A percentile compares a stretch with the other conserved stretches of the same genome.
Evolutionary conservation across 2,113 vertebrate species (phyloP).

Genomic region (Gymnocephalus cernua): DNA sequence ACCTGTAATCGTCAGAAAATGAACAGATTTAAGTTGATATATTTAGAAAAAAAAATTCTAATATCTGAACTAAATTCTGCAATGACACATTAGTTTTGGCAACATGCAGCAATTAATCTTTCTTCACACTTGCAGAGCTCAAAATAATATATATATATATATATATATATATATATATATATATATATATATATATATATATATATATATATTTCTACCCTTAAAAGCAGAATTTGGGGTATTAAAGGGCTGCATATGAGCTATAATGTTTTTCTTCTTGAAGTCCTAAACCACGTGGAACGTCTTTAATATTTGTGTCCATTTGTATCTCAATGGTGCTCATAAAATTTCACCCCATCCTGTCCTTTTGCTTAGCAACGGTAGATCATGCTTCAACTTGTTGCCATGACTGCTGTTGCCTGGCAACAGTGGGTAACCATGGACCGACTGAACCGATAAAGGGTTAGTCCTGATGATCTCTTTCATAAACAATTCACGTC

Average conservation of each 20-base stretch:
- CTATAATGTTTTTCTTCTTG: background rate
- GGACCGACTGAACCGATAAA: slow-evolving; percentile 68
- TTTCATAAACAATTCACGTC: slow-evolving; percentile 52
- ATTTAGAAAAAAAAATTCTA: background rate
- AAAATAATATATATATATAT: background rate
- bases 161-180: too few species aligned
- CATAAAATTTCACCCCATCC: slow-evolving; percentile 46
- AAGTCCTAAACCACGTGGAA: background rate
- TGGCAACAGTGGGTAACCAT: slow-evolving; percentile 83
- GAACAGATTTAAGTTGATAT: background rate
- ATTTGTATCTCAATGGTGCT: slow-evolving; percentile 19
- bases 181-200: too few species aligned
- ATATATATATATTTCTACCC: too few species aligned
- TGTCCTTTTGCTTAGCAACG: slow-evolving; percentile 66
- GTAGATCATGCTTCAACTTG: slow-evolving; percentile 66
- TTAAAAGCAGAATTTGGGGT: background rate
- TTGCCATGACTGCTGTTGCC: slow-evolving; percentile 82
- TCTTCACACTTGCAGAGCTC: background rate
- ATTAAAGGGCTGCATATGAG: background rate
- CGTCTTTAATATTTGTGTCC: slow-evolving; percentile 18
- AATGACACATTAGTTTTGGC: background rate
- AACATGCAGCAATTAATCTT: background rate
- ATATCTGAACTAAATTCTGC: background rate
- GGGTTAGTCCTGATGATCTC: slow-evolving; percentile 43
- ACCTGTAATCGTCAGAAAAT: slow-evolving; percentile 81